These are phyloP conservation scores for Phoeniculus purpureus DNA, from an alignment of 2,797 vertebrate genomes.

Conservation along the genomic window DNA sequence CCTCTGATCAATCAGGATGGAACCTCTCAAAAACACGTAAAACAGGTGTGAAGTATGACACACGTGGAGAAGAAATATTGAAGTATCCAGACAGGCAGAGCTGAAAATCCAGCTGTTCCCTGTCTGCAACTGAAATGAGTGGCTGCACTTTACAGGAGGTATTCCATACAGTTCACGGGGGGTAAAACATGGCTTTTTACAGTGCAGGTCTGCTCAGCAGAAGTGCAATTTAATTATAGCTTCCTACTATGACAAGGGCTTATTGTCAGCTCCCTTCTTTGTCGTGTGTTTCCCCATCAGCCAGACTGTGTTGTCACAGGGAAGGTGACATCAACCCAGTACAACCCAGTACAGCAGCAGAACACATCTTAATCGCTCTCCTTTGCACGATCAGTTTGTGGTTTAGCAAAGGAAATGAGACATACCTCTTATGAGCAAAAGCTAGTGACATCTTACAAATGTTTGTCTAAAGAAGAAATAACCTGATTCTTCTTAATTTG, in stretches of 20 bases:
- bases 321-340: background rate
- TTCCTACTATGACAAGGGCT: background rate
- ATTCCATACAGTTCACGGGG: background rate
- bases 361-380: background rate
- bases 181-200: background rate
- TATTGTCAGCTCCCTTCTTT: background rate
- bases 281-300: background rate
- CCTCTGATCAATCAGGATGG: no score
- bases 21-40: background rate
- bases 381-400: background rate
- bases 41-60: background rate
- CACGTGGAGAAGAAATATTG: accelerated
- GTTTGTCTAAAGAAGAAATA: background rate
- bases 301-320: background rate
- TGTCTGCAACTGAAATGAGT: background rate
- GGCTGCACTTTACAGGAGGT: background rate
- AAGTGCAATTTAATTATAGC: background rate
- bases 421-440: background rate
- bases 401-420: background rate
- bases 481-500: background rate
- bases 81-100: background rate
- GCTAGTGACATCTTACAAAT: background rate
- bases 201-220: background rate
- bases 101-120: background rate
- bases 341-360: background rate